These are phyloP conservation scores for Apodemia zela DNA, from an alignment of 2,888 invertebrate species.

Conservation along the genomic window DNA sequence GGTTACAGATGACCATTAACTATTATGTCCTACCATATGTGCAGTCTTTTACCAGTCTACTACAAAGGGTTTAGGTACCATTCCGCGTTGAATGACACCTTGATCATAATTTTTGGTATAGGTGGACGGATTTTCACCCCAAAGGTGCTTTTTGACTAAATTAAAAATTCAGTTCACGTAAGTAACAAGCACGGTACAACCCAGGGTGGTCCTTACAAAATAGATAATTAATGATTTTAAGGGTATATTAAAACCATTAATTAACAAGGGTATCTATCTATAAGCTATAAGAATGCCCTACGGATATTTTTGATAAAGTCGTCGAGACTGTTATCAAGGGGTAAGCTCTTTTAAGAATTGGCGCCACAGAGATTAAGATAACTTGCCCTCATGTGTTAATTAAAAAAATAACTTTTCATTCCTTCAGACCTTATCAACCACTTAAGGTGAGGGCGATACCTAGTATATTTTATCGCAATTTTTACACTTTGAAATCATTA, in stretches of 20 bases:
- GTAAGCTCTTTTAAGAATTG: constrained; percentile 68
- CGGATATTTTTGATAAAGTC: constrained; percentile 62
- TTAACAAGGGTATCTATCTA: constrained; percentile 48
- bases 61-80: no score
- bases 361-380: constrained; percentile 77
- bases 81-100: no score
- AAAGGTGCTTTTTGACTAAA: no score
- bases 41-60: no score
- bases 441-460: constrained; percentile 61
- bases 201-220: constrained; percentile 56
- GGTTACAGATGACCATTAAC: no score
- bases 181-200: constrained; percentile 19
- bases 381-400: constrained; percentile 73
- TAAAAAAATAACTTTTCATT: constrained; percentile 67
- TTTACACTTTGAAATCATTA: constrained; percentile 66
- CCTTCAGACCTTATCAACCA: constrained; percentile 64
- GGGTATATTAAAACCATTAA: constrained; percentile 46
- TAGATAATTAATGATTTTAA: constrained; percentile 34
- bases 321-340: constrained; percentile 68
- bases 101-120: no score
- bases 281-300: constrained; percentile 53
- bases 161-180: no score
- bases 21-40: no score
- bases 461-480: constrained; percentile 61
- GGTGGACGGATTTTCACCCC: no score